Conservation (phyloP, 2,113 vertebrate genomes). For the Genyomyrus donnyi region DNA sequence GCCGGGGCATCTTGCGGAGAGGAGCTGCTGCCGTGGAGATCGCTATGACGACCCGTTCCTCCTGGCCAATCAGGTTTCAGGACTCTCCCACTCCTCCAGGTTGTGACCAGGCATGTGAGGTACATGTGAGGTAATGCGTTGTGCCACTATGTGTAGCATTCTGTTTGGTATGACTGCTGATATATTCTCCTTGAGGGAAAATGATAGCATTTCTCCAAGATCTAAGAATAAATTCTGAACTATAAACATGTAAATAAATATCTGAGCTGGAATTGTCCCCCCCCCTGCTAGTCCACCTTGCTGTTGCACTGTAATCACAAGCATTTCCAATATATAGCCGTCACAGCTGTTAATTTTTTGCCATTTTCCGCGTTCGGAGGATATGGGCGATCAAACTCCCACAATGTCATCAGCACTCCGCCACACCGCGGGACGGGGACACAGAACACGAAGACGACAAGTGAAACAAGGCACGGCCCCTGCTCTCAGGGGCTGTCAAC, state of each 20-base stretch:
- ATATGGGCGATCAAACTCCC: neutral
- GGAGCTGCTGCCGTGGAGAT: neutral
- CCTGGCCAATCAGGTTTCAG: neutral
- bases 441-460: neutral
- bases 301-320: neutral
- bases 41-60: neutral
- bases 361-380: neutral
- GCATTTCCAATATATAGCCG: neutral
- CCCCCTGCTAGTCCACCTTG: neutral
- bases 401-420: neutral
- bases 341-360: conserved; percentile 4
- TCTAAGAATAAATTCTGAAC: neutral
- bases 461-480: neutral
- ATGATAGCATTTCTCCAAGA: neutral
- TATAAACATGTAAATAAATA: neutral
- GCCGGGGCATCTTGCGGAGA: conserved; percentile 43
- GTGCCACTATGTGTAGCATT: neutral
- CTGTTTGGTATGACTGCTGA: neutral
- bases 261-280: neutral
- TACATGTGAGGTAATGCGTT: neutral
- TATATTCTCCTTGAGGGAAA: neutral
- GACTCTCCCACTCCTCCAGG: neutral
- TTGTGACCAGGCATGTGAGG: neutral
- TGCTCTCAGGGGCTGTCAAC: neutral
- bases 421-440: neutral